These are phyloP conservation scores for Crossocerus cetratus DNA, from an alignment of 2,888 invertebrate genomes.

Conservation along the genomic window DNA sequence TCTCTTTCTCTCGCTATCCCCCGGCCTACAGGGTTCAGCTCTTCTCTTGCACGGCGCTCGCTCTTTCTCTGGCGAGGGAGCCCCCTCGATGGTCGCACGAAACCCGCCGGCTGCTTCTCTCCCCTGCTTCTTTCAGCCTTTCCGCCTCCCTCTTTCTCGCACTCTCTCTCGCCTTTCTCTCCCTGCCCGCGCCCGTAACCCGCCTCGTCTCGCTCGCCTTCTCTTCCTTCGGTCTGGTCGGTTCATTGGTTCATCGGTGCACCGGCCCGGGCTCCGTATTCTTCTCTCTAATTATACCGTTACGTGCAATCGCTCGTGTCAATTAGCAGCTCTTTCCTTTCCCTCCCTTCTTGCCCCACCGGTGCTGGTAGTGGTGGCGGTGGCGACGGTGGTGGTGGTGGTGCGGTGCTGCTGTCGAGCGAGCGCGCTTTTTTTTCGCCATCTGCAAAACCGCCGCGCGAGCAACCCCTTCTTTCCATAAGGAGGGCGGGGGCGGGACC, in stretches of 20 bases:
- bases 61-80: conserved; percentile 52
- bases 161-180: conserved; percentile 13
- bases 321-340: conserved; percentile 64
- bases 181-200: conserved; percentile 17
- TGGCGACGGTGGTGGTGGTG: too few relatives aligned
- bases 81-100: conserved; percentile 53
- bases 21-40: background rate
- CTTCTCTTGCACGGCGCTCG: conserved; percentile 5
- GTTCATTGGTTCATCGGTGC: conserved; percentile 64
- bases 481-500: conserved; percentile 16
- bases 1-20: conserved; percentile 28
- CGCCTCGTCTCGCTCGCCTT: conserved; percentile 13
- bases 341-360: conserved; percentile 26
- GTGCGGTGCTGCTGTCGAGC: too few relatives aligned
- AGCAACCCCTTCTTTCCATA: conserved; percentile 36
- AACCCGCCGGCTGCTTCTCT: conserved; percentile 59
- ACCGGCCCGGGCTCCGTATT: conserved; percentile 60
- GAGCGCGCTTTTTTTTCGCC: conserved; percentile 27
- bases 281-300: conserved; percentile 65
- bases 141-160: conserved; percentile 40
- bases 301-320: conserved; percentile 65
- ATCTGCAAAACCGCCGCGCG: conserved; percentile 25
- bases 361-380: too few relatives aligned
- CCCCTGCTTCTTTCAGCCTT: conserved; percentile 56
- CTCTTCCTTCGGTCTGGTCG: conserved; percentile 24